phyloP scores from a whole-genome alignment of 2,113 vertebrate genomes.

The Sitta europaea region DNA sequence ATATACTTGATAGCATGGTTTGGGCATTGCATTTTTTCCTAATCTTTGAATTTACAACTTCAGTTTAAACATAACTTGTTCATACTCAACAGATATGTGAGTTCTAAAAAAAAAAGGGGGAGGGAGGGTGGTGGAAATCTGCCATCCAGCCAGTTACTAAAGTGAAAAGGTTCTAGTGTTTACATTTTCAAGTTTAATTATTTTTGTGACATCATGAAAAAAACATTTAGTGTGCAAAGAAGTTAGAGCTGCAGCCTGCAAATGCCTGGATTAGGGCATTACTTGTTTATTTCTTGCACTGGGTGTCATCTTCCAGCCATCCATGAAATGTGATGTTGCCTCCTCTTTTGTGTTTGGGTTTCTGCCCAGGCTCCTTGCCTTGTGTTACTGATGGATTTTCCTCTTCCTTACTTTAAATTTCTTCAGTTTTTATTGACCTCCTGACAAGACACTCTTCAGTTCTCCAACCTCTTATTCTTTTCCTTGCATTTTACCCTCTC shows the following conservation, averaged over 20 bases:
- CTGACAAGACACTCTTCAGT: not conserved
- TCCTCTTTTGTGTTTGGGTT: not conserved
- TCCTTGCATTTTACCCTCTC: not conserved
- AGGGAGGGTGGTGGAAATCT: not conserved
- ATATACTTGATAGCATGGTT: not conserved
- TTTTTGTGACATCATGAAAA: not conserved
- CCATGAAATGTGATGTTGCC: not conserved
- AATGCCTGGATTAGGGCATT: not conserved
- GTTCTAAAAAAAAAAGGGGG: not conserved
- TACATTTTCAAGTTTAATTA: not conserved
- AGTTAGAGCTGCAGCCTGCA: not conserved
- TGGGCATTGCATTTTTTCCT: not conserved
- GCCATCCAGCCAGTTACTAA: fast-evolving
- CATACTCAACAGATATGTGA: not conserved
- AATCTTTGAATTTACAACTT: not conserved
- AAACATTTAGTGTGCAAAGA: not conserved
- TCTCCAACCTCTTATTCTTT: not conserved
- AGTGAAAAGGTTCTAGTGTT: not conserved
- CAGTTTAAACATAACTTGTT: not conserved
- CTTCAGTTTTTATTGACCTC: not conserved
- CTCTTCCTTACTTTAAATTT: not conserved
- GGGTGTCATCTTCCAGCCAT: not conserved
- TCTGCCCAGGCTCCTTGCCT: not conserved
- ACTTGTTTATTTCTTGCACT: not conserved
- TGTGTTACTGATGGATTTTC: not conserved